Conservation (phyloP, 2,888 invertebrate genomes). For the Philhelius pedissequus region DNA sequence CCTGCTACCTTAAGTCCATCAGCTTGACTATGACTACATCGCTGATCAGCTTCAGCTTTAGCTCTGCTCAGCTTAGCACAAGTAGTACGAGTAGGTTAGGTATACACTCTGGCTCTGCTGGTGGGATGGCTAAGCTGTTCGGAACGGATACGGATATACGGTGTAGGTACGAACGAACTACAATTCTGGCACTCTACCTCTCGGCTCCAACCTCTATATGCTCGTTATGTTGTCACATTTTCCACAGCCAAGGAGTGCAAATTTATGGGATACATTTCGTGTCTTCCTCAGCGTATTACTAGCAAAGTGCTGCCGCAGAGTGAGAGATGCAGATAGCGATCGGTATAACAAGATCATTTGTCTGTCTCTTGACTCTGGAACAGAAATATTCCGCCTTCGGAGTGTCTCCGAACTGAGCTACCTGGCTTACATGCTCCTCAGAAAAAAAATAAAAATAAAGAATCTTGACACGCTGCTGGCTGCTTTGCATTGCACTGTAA, state of each 20-base stretch:
- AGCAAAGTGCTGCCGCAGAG: slow-evolving; percentile 61
- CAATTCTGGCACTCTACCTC: neutral
- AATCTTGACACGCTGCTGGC: neutral
- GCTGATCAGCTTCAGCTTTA: slow-evolving; percentile 37
- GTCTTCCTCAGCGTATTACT: slow-evolving; percentile 59
- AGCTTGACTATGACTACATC: slow-evolving; percentile 35
- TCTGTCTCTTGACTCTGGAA: slow-evolving; percentile 60
- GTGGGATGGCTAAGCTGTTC: slow-evolving; percentile 2
- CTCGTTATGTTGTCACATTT: slow-evolving; percentile 66
- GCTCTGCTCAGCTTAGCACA: neutral
- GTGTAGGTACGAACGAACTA: neutral
- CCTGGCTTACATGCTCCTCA: slow-evolving; percentile 18
- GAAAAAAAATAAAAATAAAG: neutral
- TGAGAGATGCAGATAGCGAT: slow-evolving; percentile 59
- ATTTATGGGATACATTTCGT: slow-evolving; percentile 66
- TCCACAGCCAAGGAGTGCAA: slow-evolving; percentile 41
- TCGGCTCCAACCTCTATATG: slow-evolving; percentile 5
- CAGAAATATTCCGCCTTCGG: slow-evolving; percentile 61
- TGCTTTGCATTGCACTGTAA: slow-evolving; percentile 28
- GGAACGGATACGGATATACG: neutral
- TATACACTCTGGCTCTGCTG: neutral
- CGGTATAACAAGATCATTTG: slow-evolving; percentile 67
- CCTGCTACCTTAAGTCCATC: slow-evolving; percentile 55
- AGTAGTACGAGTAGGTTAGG: no score
- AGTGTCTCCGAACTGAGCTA: slow-evolving; percentile 25